Base-by-base conservation (phyloP, 2,113 vertebrate species). In the Cyanoderma ruficeps region DNA sequence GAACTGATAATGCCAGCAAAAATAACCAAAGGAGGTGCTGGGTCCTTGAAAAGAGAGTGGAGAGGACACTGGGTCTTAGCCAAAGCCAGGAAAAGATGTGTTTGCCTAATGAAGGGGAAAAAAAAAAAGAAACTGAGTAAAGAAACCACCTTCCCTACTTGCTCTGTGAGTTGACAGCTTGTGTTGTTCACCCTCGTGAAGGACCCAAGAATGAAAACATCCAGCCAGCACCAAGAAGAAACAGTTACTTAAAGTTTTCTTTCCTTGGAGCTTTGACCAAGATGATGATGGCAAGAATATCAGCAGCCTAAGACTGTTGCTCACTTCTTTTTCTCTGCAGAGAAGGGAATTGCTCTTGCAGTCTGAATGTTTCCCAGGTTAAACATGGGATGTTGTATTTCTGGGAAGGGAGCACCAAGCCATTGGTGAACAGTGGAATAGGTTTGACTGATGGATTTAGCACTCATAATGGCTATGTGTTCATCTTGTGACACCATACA, bases 391-490 rank as follows among this genome's bases (percentile, higher is more conserved):
- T 8, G 4, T 16, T 20, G 1, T 22, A 1, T 65, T 74, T 60
- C 46, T 52, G 46, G 24, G 25, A 49, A 49, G 10, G 28, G 64
- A 72, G 28, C 41, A 50, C 19, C 30, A 42, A 68, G 31, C 28
- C 56, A 7, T 5, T 60, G 35, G 14, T 21, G 21, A 71, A 39
- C 31, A 53, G 10, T 13, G 15, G n/a, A 14, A 7, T 27, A 12
- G 56, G 19, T 81, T 21, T 47, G 23, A 56, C 18, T 19, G 27
- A 25, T 7, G 33, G 5, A 23, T 63, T n/a, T 13, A 57, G 27
- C 63, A 33, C 9, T 44, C 7, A 35, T 4, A 27, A 49, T 4
- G 9, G 20, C 79, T 0, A 0, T 33, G 42, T 12, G 46, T 47
- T 77, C 9, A 25, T 19, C 60, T 56, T 1, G 0, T 57, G 27